Evolutionary conservation across 2,113 vertebrate species (phyloP).

Genomic region (Prunella fulvescens): DNA sequence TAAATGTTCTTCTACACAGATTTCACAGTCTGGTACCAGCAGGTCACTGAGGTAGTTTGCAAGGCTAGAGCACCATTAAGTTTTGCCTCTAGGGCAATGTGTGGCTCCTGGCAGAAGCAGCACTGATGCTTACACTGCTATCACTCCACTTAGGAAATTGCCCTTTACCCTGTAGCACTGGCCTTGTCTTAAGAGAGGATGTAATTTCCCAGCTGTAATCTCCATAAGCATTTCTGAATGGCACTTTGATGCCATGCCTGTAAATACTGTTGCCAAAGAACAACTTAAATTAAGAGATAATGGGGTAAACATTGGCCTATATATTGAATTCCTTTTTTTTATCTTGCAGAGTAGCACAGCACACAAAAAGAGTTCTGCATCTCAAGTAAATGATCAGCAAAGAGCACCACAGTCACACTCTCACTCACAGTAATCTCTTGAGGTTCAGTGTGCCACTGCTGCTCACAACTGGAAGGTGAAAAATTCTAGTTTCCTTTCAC

Average conservation of each 20-base stretch:
- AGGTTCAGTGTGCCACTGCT: background rate
- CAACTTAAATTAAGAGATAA: background rate
- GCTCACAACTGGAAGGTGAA: background rate
- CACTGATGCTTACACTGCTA: background rate
- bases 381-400: background rate
- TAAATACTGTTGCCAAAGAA: background rate
- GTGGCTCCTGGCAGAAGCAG: background rate
- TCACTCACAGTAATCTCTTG: accelerated
- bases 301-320: background rate
- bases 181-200: background rate
- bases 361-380: background rate
- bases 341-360: background rate
- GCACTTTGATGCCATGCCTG: background rate
- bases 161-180: background rate
- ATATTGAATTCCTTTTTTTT: background rate
- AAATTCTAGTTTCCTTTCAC: background rate
- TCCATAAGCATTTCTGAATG: background rate
- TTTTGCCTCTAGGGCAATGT: background rate
- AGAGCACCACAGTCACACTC: background rate
- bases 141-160: background rate
- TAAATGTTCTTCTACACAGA: background rate
- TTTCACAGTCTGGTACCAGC: background rate
- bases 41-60: background rate
- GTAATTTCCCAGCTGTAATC: background rate
- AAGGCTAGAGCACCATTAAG: background rate